Conservation (phyloP, 2,888 invertebrate genomes). For the Napeogenes sylphis region DNA sequence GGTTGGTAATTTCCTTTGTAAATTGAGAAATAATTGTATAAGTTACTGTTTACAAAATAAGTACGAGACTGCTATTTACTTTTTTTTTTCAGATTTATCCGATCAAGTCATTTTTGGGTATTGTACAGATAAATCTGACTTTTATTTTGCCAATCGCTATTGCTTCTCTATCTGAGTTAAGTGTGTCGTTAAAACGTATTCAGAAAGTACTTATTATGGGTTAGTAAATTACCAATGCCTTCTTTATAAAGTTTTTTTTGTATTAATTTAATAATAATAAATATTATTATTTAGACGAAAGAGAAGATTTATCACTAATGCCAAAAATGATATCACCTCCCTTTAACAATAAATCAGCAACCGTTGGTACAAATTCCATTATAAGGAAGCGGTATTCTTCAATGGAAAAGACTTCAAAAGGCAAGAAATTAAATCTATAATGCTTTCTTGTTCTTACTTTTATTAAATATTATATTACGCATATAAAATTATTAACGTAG, state of each 20-base stretch:
- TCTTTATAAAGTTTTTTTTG: neutral
- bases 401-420: slow-evolving; percentile 28
- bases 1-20: neutral
- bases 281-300: slow-evolving; percentile 50
- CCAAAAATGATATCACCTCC: slow-evolving; percentile 33
- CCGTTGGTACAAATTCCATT: slow-evolving; percentile 34
- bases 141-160: slow-evolving; percentile 76
- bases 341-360: slow-evolving; percentile 35
- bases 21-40: neutral
- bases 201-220: slow-evolving; percentile 75
- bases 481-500: too few relatives aligned
- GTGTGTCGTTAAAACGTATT: slow-evolving; percentile 77
- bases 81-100: slow-evolving; percentile 72
- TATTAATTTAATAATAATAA: neutral
- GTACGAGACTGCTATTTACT: neutral
- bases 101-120: slow-evolving; percentile 77
- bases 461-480: too few relatives aligned
- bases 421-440: slow-evolving; percentile 1
- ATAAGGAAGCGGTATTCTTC: slow-evolving; percentile 42
- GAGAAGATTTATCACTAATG: slow-evolving; percentile 44
- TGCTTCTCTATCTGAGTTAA: slow-evolving; percentile 75
- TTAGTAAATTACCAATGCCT: slow-evolving; percentile 36
- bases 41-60: neutral
- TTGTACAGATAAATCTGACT: slow-evolving; percentile 77
- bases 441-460: too few relatives aligned